Conservation (phyloP, 1,140 invertebrate species). For the Calliphora vicina region DNA sequence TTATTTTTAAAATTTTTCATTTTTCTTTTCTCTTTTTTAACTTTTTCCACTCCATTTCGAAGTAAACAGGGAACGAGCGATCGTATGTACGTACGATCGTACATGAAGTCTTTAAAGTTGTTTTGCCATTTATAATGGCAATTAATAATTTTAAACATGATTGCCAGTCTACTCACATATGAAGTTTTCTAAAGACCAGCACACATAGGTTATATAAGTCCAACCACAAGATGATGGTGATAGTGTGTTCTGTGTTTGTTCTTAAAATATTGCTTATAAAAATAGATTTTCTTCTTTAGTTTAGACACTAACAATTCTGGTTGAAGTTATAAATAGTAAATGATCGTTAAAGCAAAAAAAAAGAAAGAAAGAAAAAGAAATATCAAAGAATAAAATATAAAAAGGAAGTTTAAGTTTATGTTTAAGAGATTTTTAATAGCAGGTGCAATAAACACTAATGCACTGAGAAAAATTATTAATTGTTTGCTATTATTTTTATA, state of each 20-base stretch:
- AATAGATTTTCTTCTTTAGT: conserved; percentile 28
- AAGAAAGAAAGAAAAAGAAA: not conserved
- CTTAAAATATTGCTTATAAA: conserved; percentile 21
- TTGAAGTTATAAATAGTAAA: not conserved
- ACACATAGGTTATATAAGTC: not conserved
- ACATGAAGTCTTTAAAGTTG: not conserved
- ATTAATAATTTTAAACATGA: conserved; percentile 32
- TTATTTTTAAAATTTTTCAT: too few relatives aligned
- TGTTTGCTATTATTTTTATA: not conserved
- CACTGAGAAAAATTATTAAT: not conserved
- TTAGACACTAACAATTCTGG: not conserved
- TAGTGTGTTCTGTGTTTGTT: not conserved
- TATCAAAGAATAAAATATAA: not conserved
- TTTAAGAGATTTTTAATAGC: not conserved
- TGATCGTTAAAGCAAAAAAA: not conserved
- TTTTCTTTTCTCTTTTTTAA: not conserved
- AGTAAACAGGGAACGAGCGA: not conserved
- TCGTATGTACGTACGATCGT: not conserved
- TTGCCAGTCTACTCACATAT: not conserved
- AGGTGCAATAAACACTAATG: conserved; percentile 1
- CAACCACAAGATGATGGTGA: not conserved
- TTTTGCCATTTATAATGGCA: conserved; percentile 18
- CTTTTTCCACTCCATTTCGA: not conserved
- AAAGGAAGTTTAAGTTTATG: conserved; percentile 26
- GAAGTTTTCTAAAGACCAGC: not conserved